Base-by-base conservation (phyloP, 2,797 vertebrate species). In the Phyllotis vaccarum region DNA sequence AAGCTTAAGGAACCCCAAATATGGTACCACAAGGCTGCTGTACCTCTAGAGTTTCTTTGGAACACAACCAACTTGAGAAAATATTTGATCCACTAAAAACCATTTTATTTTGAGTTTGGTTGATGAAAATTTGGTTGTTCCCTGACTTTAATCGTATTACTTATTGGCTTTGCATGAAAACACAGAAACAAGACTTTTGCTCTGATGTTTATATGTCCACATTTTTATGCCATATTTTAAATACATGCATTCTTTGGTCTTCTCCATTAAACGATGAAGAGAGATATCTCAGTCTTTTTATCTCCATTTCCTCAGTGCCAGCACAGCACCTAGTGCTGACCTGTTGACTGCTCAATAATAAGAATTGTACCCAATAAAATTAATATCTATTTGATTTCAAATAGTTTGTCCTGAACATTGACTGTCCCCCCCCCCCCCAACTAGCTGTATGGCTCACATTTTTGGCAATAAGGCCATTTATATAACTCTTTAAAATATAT, bases 1-100 rank as follows among this genome's bases (percentile, higher is more conserved):
- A 16, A 52, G 54, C 34, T 81, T 22, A 76, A 43, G 46, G 27
- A 29, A 62, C 87, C 27, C 43, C 49, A 86, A 89, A 79, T 27
- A 86, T 46, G 46, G 52, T 54, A 79, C 9, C 46, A 31, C 62
- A 54, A 29, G 16, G 62, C 6, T 54, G 16, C 9, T 66, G 49
- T 46, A 70, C 8, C 3, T 60, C n/a, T 83, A 0, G 19, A 79
- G 1, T 9, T 13, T 49, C n/a, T 43, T 31, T 70, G 49, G 31
- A 74, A 78, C 86, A 14, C 54, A 66, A 72, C n/a, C 29, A 68
- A 52, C 74, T 89, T 86, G 34, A 70, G 54, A 90, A 86, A 70
- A 93, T 34, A 29, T 89, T 86, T 89, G 56, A 82, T 81, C 43
- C 62, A 87, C 66, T 62, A 46, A 96, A 95, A 75, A 64, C 7